A percentile compares a stretch with the other conserved stretches of the same genome.
Evolutionary conservation across 2,113 vertebrate genomes (phyloP).

Genomic region (Coracopsis vasa): DNA sequence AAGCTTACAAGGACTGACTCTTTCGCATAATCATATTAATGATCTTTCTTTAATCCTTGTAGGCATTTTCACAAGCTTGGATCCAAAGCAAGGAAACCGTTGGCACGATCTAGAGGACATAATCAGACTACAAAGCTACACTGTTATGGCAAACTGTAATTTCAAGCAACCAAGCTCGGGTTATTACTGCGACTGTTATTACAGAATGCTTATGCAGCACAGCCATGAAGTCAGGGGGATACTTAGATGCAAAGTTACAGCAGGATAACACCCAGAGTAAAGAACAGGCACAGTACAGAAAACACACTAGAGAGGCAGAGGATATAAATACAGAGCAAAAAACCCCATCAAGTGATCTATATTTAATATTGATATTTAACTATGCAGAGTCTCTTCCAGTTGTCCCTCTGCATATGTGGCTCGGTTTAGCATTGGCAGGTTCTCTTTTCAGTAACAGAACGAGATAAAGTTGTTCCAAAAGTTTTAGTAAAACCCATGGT

Average conservation of each 20-base stretch:
- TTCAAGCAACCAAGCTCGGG: neutral
- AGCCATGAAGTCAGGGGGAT: rapidly evolving
- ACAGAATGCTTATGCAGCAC: neutral
- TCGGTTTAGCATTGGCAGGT: neutral
- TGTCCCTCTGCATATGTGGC: neutral
- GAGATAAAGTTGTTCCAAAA: neutral
- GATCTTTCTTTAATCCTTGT: neutral
- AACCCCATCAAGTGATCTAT: neutral
- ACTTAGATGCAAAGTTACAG: neutral
- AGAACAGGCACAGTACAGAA: neutral
- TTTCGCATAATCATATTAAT: neutral
- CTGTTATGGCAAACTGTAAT: neutral
- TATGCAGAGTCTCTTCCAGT: neutral
- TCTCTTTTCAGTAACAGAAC: neutral
- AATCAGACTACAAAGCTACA: neutral
- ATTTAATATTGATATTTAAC: neutral
- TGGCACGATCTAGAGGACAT: neutral
- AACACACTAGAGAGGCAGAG: neutral
- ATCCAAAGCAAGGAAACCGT: neutral
- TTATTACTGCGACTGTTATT: neutral
- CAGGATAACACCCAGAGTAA: neutral
- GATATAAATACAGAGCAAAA: neutral
- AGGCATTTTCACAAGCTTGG: neutral
- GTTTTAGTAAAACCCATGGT: neutral
- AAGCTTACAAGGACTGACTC: neutral